These are phyloP conservation scores for Sparus aurata DNA, from an alignment of 2,797 vertebrate species.

Conservation along the genomic window DNA sequence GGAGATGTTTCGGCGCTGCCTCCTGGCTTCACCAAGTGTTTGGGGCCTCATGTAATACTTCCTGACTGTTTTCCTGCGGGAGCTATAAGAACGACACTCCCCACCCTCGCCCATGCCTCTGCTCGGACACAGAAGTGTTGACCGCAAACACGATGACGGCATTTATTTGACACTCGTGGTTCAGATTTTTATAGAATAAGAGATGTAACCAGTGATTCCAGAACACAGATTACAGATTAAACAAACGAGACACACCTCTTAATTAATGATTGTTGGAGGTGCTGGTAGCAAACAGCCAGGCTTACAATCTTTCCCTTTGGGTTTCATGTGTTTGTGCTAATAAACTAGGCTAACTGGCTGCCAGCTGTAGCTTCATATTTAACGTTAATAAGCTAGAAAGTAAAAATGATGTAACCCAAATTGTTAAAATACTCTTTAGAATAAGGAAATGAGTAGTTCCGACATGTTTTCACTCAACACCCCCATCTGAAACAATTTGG, in stretches of 20 bases:
- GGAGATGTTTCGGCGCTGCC: constrained; percentile 46
- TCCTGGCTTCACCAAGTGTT: constrained; percentile 42
- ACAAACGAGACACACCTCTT: not conserved
- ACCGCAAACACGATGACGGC: constrained; percentile 13
- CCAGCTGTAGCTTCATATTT: not conserved
- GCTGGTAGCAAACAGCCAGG: not conserved
- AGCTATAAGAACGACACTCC: constrained; percentile 72
- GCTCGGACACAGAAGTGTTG: constrained; percentile 6
- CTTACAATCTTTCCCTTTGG: not conserved
- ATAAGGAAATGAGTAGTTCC: not conserved
- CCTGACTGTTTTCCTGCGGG: constrained; percentile 85
- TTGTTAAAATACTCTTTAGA: not conserved
- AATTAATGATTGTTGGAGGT: not conserved
- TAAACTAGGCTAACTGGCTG: not conserved
- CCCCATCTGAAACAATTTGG: not conserved
- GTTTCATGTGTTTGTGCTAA: not conserved
- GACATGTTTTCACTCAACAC: not conserved
- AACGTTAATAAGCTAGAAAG: not conserved
- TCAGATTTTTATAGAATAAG: not conserved
- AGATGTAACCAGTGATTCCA: not conserved
- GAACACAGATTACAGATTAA: not conserved
- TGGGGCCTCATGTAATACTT: constrained; percentile 71
- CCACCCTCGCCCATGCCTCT: constrained; percentile 60
- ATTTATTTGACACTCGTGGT: not conserved
- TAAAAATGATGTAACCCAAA: not conserved